Evolutionary conservation across 2,888 invertebrate species (phyloP).

Genomic region (Amiota communis): DNA sequence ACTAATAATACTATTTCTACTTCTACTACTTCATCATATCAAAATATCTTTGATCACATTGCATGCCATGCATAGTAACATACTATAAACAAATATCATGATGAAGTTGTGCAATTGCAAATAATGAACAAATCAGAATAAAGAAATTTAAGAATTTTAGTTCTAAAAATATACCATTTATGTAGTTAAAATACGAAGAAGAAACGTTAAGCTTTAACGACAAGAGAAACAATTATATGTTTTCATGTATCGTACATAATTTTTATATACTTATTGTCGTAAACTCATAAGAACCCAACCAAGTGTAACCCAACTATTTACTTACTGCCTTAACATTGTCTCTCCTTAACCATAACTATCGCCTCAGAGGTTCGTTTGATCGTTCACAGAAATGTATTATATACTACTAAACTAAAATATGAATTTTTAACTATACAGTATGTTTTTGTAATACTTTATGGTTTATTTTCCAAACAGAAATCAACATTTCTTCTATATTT

Average conservation of each 20-base stretch:
- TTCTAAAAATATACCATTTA: slow-evolving; percentile 47
- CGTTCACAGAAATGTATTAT: slow-evolving; percentile 12
- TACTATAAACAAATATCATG: slow-evolving; percentile 42
- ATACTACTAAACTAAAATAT: slow-evolving; percentile 31
- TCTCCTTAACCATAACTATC: background rate
- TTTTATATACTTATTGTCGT: slow-evolving; percentile 5
- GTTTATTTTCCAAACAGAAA: background rate
- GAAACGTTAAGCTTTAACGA: slow-evolving; percentile 56
- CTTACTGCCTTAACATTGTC: slow-evolving; percentile 50
- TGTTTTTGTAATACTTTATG: too few relatives aligned
- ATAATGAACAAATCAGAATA: slow-evolving; percentile 51
- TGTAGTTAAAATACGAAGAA: slow-evolving; percentile 33
- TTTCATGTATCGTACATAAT: slow-evolving; percentile 23
- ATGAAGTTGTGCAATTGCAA: slow-evolving; percentile 12
- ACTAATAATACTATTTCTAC: slow-evolving; percentile 1
- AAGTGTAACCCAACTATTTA: slow-evolving; percentile 39
- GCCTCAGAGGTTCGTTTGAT: background rate
- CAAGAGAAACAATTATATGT: slow-evolving; percentile 30
- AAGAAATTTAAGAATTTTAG: slow-evolving; percentile 62
- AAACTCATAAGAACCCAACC: slow-evolving; percentile 40
- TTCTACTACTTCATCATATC: slow-evolving; percentile 44
- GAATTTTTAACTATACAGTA: slow-evolving; percentile 31
- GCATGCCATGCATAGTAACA: slow-evolving; percentile 48
- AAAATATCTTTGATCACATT: slow-evolving; percentile 63
- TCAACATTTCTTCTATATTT: background rate